Conservation (phyloP, 2,797 vertebrate genomes). For the Amazonetta brasiliensis region DNA sequence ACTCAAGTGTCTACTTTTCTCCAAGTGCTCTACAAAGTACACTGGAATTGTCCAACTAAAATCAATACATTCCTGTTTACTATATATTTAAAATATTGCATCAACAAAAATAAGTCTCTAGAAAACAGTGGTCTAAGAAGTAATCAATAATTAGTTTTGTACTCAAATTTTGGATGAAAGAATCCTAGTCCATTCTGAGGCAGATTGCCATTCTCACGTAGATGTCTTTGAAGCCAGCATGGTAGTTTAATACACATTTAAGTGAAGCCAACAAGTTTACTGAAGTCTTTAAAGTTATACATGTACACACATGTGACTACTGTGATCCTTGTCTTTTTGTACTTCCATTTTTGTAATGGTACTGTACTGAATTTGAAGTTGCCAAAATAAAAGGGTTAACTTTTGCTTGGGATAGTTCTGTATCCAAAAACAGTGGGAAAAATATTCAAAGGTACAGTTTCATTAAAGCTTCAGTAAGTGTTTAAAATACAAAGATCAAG, state of each 20-base stretch:
- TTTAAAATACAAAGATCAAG: slow-evolving; percentile 8
- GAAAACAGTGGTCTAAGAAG: neutral
- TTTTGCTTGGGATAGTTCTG: neutral
- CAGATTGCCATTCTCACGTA: slow-evolving; percentile 3
- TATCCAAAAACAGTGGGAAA: neutral
- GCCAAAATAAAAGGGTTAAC: neutral
- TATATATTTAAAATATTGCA: neutral
- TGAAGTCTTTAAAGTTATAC: slow-evolving; percentile 34
- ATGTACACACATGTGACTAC: neutral
- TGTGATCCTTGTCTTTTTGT: slow-evolving; percentile 19
- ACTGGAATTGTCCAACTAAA: neutral
- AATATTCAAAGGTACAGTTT: neutral
- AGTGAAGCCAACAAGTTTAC: slow-evolving; percentile 6
- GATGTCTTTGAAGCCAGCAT: slow-evolving; percentile 41
- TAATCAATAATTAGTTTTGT: neutral
- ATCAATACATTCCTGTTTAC: neutral
- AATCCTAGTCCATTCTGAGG: neutral
- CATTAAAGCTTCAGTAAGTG: neutral
- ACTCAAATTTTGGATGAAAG: neutral
- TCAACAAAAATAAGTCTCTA: neutral
- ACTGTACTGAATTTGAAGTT: neutral
- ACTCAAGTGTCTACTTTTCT: neutral
- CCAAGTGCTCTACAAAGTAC: neutral
- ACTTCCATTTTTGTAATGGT: slow-evolving; percentile 20
- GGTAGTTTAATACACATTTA: neutral